Evolutionary conservation across 2,888 invertebrate species (phyloP).

Genomic region (Fissipunctia ypsillon): DNA sequence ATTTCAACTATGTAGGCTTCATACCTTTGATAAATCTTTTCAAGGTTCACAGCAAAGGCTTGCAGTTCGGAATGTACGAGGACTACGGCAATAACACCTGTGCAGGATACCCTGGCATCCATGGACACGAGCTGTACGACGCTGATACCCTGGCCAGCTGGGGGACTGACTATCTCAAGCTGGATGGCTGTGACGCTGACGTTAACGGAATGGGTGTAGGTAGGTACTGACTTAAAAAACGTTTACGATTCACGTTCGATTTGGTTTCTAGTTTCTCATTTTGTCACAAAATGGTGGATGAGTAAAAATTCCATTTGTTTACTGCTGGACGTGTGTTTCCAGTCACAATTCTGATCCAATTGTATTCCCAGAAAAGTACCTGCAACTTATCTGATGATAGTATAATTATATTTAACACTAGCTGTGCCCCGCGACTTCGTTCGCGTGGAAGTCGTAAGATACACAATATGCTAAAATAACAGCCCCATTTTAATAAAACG

Average conservation of each 20-base stretch:
- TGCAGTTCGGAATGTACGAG: slow-evolving; percentile 95
- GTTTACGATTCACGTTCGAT: too few species aligned
- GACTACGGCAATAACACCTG: slow-evolving; percentile 95
- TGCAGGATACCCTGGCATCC: slow-evolving; percentile 94
- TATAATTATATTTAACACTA: too few species aligned
- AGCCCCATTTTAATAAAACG: too few species aligned
- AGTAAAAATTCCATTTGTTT: not conserved
- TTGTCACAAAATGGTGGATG: not conserved
- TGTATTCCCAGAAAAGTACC: too few species aligned
- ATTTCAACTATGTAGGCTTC: not conserved
- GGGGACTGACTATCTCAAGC: slow-evolving; percentile 95
- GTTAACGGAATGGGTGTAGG: slow-evolving; percentile 38
- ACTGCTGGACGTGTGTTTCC: too few species aligned
- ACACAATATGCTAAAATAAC: too few species aligned
- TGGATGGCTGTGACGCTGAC: slow-evolving; percentile 94
- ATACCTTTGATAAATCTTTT: slow-evolving; percentile 2
- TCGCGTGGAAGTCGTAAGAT: too few species aligned
- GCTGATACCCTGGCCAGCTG: slow-evolving; percentile 94
- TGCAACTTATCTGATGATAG: too few species aligned
- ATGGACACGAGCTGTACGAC: slow-evolving; percentile 92
- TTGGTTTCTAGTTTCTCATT: too few species aligned
- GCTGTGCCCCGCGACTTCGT: too few species aligned
- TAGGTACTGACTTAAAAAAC: not conserved
- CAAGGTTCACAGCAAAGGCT: slow-evolving; percentile 93
- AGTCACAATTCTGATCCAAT: too few species aligned